Conservation (phyloP, 2,888 invertebrate genomes). For the Iphiclides podalirius region DNA sequence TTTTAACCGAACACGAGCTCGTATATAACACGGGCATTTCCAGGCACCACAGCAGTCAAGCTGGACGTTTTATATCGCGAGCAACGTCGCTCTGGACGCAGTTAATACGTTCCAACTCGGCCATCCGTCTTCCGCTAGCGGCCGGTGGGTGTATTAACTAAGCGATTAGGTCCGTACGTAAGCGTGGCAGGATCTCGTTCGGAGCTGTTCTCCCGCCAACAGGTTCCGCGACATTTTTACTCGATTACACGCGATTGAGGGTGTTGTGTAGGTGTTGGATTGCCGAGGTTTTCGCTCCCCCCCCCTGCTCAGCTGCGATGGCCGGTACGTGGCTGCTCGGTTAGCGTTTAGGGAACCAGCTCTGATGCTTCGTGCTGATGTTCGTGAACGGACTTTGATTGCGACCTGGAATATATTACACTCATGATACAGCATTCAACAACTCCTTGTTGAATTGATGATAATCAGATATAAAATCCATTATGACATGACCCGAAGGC, state of each 20-base stretch:
- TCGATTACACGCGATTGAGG: constrained; percentile 14
- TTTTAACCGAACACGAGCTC: neutral
- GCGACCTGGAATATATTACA: no score
- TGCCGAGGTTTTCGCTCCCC: constrained; percentile 17
- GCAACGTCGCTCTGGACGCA: neutral
- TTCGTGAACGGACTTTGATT: no score
- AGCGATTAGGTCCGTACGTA: constrained; percentile 21
- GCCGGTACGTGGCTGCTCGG: neutral
- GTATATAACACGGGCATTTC: neutral
- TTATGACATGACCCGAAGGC: no score
- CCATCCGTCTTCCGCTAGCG: constrained; percentile 16
- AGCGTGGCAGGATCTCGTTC: constrained; percentile 20
- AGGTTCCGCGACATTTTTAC: constrained; percentile 24
- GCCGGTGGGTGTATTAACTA: constrained; percentile 22
- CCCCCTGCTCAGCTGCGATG: constrained; percentile 4
- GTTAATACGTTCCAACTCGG: constrained; percentile 14
- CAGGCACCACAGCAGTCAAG: neutral
- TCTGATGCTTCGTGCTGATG: neutral
- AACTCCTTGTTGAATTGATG: no score
- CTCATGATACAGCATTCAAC: no score
- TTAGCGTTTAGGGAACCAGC: no score
- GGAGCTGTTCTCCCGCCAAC: constrained; percentile 12
- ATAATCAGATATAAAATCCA: no score
- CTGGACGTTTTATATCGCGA: neutral
- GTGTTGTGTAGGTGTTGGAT: constrained; percentile 21